A percentile compares a stretch with the other conserved stretches of the same genome.
Conservation (phyloP, 2,113 vertebrate species). For the Hystrix cristata region DNA sequence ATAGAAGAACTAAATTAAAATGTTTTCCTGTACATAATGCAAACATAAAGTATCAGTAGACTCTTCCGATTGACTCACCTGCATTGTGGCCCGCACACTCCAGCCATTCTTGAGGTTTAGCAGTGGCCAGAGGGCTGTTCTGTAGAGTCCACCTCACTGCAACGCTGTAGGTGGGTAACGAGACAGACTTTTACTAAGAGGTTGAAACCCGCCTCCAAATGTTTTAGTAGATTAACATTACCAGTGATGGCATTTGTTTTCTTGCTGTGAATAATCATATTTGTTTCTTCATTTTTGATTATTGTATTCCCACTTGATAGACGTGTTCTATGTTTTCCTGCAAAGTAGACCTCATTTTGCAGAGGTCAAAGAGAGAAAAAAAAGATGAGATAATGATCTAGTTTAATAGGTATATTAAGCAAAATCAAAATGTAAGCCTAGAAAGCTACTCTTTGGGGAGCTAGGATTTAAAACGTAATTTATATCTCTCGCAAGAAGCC, state of each 20-base stretch:
- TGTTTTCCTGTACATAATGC: not conserved
- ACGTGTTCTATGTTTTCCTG: not conserved
- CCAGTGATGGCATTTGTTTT: not conserved
- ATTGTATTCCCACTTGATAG: not conserved
- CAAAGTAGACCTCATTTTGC: constrained; percentile 27
- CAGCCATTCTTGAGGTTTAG: not conserved
- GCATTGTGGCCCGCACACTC: not conserved
- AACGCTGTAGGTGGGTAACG: constrained; percentile 7
- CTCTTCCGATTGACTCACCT: not conserved
- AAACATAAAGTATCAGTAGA: not conserved
- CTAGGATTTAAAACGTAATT: not conserved
- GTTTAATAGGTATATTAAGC: not conserved
- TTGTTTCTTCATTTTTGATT: constrained; percentile 42
- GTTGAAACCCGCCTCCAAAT: constrained; percentile 29
- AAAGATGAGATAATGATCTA: not conserved
- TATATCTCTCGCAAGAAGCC: not conserved
- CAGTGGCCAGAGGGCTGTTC: not conserved
- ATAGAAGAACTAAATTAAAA: constrained; percentile 50
- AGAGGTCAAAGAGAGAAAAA: not conserved
- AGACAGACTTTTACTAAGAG: constrained; percentile 34
- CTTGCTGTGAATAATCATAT: not conserved
- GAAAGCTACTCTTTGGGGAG: not conserved
- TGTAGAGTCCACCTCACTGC: not conserved
- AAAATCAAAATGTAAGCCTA: not conserved
- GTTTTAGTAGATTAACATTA: not conserved